A percentile compares a stretch with the other conserved stretches of the same genome.
phyloP scores from a whole-genome alignment of 2,113 vertebrate genomes.

The Eulacestoma nigropectus region DNA sequence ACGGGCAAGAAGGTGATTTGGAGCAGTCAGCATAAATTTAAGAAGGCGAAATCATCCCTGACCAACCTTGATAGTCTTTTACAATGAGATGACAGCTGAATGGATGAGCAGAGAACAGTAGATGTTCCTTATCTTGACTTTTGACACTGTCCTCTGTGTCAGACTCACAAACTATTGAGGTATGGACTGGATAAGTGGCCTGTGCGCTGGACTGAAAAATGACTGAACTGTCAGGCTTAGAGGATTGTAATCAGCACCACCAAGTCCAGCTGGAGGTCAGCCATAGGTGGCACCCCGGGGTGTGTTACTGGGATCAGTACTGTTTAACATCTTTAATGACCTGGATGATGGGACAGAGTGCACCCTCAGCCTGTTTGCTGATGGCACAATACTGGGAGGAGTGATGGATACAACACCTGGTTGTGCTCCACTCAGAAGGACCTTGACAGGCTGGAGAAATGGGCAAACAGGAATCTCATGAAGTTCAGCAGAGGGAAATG shows the following conservation, averaged over 20 bases:
- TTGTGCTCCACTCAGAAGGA: not conserved
- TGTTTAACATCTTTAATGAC: not conserved
- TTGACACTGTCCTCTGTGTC: not conserved
- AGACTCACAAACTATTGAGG: not conserved
- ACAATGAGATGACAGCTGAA: not conserved
- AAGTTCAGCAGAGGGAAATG: not conserved
- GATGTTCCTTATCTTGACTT: not conserved
- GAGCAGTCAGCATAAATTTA: not conserved
- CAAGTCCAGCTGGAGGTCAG: not conserved
- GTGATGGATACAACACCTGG: not conserved
- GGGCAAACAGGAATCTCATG: not conserved
- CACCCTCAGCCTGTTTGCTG: not conserved
- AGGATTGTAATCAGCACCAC: not conserved
- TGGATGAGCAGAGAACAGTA: not conserved
- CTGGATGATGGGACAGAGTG: not conserved
- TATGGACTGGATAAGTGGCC: not conserved
- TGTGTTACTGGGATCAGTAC: not conserved
- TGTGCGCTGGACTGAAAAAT: not conserved
- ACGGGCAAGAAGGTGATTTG: not conserved
- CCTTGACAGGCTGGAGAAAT: not conserved
- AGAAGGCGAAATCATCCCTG: not conserved
- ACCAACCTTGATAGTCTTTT: not conserved
- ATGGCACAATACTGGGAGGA: not conserved
- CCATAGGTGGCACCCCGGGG: fast-evolving
- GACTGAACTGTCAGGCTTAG: not conserved